Evolutionary conservation across 2,888 invertebrate genomes (phyloP).

Genomic region (Acronicta psi): DNA sequence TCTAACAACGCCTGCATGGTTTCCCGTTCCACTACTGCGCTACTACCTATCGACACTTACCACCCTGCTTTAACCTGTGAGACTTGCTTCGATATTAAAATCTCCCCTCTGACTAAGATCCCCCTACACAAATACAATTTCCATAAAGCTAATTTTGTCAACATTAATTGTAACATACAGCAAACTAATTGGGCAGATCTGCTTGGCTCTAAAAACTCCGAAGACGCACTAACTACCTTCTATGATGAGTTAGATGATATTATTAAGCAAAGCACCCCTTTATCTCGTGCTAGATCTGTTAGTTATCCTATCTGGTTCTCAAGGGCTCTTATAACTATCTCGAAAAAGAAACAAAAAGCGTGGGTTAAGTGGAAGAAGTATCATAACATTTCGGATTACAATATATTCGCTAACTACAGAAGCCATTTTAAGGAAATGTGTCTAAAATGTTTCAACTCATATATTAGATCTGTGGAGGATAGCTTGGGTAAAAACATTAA

Average conservation of each 20-base stretch:
- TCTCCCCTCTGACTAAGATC: neutral
- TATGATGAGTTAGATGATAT: neutral
- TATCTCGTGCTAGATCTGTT: neutral
- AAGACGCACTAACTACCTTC: neutral
- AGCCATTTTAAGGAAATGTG: neutral
- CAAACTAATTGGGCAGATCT: slow-evolving; percentile 3
- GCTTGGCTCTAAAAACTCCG: neutral
- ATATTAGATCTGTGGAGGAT: too few relatives aligned
- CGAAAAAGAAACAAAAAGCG: neutral
- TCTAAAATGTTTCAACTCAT: slow-evolving; percentile 5
- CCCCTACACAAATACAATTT: slow-evolving; percentile 1
- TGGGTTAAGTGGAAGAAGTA: slow-evolving; percentile 3
- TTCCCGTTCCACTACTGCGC: neutral
- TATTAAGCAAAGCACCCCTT: neutral
- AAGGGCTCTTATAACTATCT: slow-evolving; percentile 1
- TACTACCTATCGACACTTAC: slow-evolving; percentile 4
- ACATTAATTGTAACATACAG: neutral
- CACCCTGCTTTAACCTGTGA: slow-evolving; percentile 1
- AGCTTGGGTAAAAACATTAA: too few relatives aligned
- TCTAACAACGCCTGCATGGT: slow-evolving; percentile 2
- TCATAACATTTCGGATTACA: neutral
- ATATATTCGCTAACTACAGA: neutral
- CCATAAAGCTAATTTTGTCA: slow-evolving; percentile 8
- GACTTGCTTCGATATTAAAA: neutral
- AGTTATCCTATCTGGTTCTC: slow-evolving; percentile 9